Evolutionary conservation across 2,797 vertebrate genomes (phyloP).

Genomic region (Podargus strigoides): DNA sequence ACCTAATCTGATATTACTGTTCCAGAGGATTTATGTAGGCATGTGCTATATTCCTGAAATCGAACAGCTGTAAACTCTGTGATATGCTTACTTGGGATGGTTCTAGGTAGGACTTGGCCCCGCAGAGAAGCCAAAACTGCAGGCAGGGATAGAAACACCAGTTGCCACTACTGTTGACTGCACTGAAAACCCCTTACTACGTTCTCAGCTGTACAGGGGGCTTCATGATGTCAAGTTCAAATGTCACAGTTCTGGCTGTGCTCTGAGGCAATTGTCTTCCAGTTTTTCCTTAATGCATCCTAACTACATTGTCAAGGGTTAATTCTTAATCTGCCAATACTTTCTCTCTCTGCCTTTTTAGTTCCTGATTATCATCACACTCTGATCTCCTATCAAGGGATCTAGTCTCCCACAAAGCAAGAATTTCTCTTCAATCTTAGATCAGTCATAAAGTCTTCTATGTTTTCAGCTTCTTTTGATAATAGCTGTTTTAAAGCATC

Average conservation of each 20-base stretch:
- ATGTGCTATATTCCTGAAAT: not conserved
- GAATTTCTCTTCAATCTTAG: not conserved
- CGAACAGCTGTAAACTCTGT: not conserved
- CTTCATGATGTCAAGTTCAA: not conserved
- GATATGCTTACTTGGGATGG: not conserved
- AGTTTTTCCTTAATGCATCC: not conserved
- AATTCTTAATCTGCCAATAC: not conserved
- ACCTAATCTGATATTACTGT: not conserved
- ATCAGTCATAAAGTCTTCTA: not conserved
- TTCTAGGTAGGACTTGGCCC: not conserved
- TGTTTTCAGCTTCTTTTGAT: slow-evolving; percentile 1
- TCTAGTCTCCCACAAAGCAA: not conserved
- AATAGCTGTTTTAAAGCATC: not conserved
- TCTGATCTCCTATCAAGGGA: not conserved
- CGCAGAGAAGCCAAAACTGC: not conserved
- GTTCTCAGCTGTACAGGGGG: not conserved
- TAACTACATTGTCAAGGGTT: not conserved
- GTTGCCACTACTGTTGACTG: not conserved
- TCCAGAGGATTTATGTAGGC: not conserved
- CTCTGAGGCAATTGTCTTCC: not conserved
- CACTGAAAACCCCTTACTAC: not conserved
- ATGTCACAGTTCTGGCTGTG: not conserved
- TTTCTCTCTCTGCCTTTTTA: not conserved
- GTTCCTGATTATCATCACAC: not conserved
- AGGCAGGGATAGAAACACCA: not conserved